phyloP scores from a whole-genome alignment of 2,797 vertebrate species.

The Pangasius sanitwongsei region DNA sequence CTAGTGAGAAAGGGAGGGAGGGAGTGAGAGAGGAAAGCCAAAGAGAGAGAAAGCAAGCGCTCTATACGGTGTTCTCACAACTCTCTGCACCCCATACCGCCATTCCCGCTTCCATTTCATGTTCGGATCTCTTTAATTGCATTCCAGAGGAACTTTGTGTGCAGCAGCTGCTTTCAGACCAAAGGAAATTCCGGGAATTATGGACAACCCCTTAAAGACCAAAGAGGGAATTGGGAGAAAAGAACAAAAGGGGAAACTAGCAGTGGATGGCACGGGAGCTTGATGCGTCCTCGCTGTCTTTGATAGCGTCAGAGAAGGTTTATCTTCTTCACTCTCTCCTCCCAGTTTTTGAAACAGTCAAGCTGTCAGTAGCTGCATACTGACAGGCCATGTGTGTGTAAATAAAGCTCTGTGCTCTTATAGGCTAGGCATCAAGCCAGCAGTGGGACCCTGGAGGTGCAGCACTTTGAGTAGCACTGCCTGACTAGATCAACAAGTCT shows the following conservation, averaged over 20 bases:
- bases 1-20: conserved; percentile 39
- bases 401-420: conserved; percentile 45
- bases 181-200: conserved; percentile 28
- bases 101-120: conserved; percentile 28
- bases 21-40: background rate
- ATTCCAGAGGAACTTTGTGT: conserved; percentile 51
- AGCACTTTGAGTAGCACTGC: conserved; percentile 61
- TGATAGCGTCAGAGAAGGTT: background rate
- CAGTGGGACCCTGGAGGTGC: conserved; percentile 58
- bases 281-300: background rate
- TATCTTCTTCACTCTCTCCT: conserved; percentile 3
- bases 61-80: conserved; percentile 22
- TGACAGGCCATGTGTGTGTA: conserved; percentile 45
- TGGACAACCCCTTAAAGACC: conserved; percentile 28
- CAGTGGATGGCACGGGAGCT: background rate
- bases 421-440: conserved; percentile 51
- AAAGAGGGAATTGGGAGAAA: conserved; percentile 25
- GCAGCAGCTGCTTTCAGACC: conserved; percentile 43
- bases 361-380: conserved; percentile 38
- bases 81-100: conserved; percentile 23
- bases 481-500: conserved; percentile 61
- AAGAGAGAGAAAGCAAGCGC: conserved; percentile 15
- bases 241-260: conserved; percentile 34
- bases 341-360: background rate
- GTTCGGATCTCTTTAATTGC: conserved; percentile 48